Evolutionary conservation across 2,113 vertebrate genomes (phyloP).

Genomic region (Xiphophorus couchianus): DNA sequence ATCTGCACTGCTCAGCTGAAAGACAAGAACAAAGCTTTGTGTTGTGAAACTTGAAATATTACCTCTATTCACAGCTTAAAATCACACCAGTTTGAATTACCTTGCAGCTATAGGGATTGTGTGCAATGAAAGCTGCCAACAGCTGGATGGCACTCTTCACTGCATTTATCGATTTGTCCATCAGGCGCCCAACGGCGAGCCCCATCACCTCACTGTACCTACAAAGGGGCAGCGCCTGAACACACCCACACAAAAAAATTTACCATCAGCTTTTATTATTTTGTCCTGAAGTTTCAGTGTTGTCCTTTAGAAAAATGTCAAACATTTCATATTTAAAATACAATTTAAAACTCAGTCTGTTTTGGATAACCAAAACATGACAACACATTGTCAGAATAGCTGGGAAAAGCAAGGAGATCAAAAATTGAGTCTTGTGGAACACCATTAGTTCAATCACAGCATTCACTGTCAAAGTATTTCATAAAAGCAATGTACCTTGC

Average conservation of each 20-base stretch:
- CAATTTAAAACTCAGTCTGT: neutral
- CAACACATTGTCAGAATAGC: neutral
- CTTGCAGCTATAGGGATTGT: constrained; percentile 97
- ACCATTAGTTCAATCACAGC: neutral
- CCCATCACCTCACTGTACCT: constrained; percentile 88
- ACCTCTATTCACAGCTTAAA: neutral
- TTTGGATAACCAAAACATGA: neutral
- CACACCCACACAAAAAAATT: neutral
- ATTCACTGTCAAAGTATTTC: neutral
- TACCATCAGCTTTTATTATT: neutral
- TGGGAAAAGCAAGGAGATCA: neutral
- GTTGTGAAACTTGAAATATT: neutral
- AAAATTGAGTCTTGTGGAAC: neutral
- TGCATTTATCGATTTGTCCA: constrained; percentile 90
- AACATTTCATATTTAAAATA: neutral
- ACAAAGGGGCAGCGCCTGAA: constrained; percentile 88
- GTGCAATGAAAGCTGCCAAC: constrained; percentile 90
- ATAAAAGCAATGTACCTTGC: constrained; percentile 79
- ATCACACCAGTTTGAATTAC: constrained; percentile 68
- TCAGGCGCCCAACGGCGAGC: constrained; percentile 88
- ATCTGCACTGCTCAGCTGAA: constrained; percentile 87
- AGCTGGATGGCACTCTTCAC: constrained; percentile 96
- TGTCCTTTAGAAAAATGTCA: neutral
- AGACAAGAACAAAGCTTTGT: neutral
- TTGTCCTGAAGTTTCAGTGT: neutral